Base-by-base conservation (phyloP, 2,797 vertebrate genomes). In the Poeciliopsis turneri region DNA sequence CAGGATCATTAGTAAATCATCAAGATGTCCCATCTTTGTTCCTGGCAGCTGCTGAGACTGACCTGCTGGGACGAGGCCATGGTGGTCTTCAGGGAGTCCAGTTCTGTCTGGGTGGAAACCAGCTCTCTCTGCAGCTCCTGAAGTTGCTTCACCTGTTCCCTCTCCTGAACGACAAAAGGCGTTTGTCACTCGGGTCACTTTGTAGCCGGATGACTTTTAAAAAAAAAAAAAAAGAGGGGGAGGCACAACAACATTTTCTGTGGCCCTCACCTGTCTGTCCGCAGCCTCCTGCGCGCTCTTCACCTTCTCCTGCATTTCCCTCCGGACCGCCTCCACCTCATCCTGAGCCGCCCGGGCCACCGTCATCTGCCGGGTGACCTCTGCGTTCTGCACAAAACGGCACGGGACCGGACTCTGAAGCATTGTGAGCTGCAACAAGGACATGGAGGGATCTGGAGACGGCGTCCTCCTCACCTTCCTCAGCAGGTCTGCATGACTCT, bases 351-450 rank as follows among this genome's bases (percentile, higher is more conserved):
- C 97, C 45, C 96, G 96, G 28, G 97, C 97, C 78, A 94, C 87
- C 0, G 97, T 98, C 92, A 99, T 96, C 94, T 99, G 98, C 66
- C 97, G 97, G 74, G 97, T 98, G 89, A 99, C 97, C 92, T 99
- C 98, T 0, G 98, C 98, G 0, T 99, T 99, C 98, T 99, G 28
- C 74, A 84, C 76, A 80, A 25, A 47, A 73, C 77, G 46, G 68
- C 68, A 10, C 13, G 45, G 18, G n/a, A 33, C 3, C 70, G 8
- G 20, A 33, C 8, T 49, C 4, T 53, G 33, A n/a, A 12, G 47
- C 25, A n/a, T 41, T 55, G 6, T 39, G n/a, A 28, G 43, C 41
- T 15, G 68, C 6, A 46, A 16, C 25, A 5, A 55, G 36, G 36
- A n/a, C 72, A 8, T 45, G 15, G 59, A 45, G 69, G 75, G 57